phyloP scores from a whole-genome alignment of 2,113 vertebrate species.

The Tympanuchus pallidicinctus region DNA sequence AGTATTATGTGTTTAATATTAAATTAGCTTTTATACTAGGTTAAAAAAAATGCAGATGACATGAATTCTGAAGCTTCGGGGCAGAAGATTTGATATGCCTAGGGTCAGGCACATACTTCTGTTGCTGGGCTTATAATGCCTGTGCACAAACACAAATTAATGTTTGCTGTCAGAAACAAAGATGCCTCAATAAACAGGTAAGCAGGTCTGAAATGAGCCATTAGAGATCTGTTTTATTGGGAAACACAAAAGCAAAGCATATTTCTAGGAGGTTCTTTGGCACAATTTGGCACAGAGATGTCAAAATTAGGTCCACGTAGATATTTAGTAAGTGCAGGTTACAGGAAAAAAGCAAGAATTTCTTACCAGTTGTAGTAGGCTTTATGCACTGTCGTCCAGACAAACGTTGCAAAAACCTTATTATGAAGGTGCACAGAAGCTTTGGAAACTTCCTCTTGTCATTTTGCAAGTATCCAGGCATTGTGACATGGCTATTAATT shows the following conservation, averaged over 20 bases:
- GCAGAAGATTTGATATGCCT: background rate
- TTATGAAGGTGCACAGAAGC: background rate
- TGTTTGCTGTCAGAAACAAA: background rate
- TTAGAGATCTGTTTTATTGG: background rate
- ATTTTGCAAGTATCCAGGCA: background rate
- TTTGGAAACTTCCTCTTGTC: background rate
- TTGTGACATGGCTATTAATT: background rate
- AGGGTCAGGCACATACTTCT: background rate
- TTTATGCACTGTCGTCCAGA: background rate
- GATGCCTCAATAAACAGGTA: background rate
- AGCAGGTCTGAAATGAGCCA: rapidly evolving
- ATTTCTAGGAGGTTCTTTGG: background rate
- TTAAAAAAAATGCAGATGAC: background rate
- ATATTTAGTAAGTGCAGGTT: background rate
- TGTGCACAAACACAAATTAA: background rate
- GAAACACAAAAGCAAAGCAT: background rate
- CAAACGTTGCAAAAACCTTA: background rate
- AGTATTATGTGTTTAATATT: background rate
- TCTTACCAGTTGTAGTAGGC: background rate
- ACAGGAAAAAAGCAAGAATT: background rate
- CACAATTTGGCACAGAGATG: background rate
- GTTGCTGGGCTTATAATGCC: background rate
- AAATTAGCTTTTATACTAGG: background rate
- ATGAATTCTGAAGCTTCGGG: background rate
- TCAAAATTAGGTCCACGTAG: background rate